A percentile compares a stretch with the other conserved stretches of the same genome.
Evolutionary conservation across 2,797 vertebrate genomes (phyloP).

Genomic region (Helicolenus hilgendorfi): DNA sequence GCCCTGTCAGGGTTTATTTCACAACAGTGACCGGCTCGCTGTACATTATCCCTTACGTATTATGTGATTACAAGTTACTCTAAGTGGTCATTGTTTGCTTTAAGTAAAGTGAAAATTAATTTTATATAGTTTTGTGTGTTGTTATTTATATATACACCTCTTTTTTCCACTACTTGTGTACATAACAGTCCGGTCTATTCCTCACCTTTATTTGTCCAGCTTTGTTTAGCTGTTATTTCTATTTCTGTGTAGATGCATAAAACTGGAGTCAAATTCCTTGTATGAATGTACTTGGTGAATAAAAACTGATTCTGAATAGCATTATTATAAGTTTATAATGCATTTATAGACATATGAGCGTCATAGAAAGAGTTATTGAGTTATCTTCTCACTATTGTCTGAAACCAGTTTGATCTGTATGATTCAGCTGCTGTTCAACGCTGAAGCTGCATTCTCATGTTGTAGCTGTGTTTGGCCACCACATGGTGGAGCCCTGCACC

Average conservation of each 20-base stretch:
- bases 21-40: neutral
- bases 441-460: neutral
- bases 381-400: neutral
- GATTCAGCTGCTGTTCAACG: neutral
- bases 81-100: neutral
- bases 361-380: neutral
- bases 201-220: too few relatives aligned
- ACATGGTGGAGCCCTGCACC: conserved; percentile 83
- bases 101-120: neutral
- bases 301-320: too few relatives aligned
- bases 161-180: too few relatives aligned
- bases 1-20: neutral
- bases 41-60: neutral
- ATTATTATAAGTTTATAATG: neutral
- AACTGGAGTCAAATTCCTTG: too few relatives aligned
- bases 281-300: too few relatives aligned
- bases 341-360: neutral
- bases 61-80: too few relatives aligned
- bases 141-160: neutral
- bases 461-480: conserved; percentile 45
- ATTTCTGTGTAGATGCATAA: too few relatives aligned
- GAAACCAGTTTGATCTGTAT: neutral
- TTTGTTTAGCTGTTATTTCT: too few relatives aligned
- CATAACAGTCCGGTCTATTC: too few relatives aligned
- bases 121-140: neutral